Conservation (phyloP, 2,113 vertebrate genomes). For the sheep (Ovis aries) region ARS-UI_Ramb_v3.0 NC_056071.1:44090501-44091000, state of each 20-base stretch:
- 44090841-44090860: neutral
- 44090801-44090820: neutral
- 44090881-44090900: neutral
- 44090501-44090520: neutral
- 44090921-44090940: neutral
- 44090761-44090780: neutral
- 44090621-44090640: neutral
- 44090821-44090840: slow-evolving; percentile 14
- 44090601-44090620: neutral
- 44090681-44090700: neutral
- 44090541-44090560: neutral
- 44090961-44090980: neutral
- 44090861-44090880: neutral
- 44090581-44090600: slow-evolving; percentile 7
- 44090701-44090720: slow-evolving; percentile 20
- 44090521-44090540: neutral
- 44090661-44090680: neutral
- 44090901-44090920: neutral
- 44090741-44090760: neutral
- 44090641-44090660: neutral
- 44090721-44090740: slow-evolving; percentile 7
- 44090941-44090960: neutral
- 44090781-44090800: neutral
- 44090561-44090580: neutral
- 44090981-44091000: neutral